phyloP scores from a whole-genome alignment of 2,888 invertebrate genomes.

The Ischnus inquisitorius region DNA sequence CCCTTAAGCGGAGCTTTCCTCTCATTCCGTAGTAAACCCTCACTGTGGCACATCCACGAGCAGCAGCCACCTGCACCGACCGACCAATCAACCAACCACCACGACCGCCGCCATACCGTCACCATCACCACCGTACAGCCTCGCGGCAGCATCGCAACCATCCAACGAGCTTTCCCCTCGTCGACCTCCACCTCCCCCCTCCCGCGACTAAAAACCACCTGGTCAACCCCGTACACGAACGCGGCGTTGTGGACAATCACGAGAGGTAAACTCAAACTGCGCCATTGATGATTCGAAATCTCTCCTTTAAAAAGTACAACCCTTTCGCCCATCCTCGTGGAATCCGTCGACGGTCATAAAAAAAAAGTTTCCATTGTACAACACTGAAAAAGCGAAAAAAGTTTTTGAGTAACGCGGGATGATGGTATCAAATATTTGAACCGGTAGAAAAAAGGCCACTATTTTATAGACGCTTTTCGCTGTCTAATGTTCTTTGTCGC shows the following conservation, averaged over 20 bases:
- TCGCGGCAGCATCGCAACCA: constrained; percentile 25
- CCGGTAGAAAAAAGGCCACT: too few species aligned
- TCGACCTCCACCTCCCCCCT: neutral
- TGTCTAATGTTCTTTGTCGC: too few species aligned
- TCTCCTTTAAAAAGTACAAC: neutral
- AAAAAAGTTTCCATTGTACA: neutral
- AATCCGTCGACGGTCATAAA: neutral
- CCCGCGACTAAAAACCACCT: constrained; percentile 36
- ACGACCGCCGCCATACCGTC: constrained; percentile 31
- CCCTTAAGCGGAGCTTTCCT: constrained; percentile 81
- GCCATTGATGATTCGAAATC: neutral
- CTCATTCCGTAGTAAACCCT: constrained; percentile 83
- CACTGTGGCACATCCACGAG: constrained; percentile 81
- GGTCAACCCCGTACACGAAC: constrained; percentile 23
- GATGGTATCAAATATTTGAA: too few species aligned
- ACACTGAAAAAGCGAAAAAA: neutral
- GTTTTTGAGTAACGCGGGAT: neutral
- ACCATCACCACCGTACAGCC: constrained; percentile 34
- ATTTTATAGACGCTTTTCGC: too few species aligned
- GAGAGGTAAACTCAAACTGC: neutral
- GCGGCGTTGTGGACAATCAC: constrained; percentile 9
- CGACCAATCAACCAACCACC: constrained; percentile 71
- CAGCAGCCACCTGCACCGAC: constrained; percentile 75
- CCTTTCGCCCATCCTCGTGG: neutral
- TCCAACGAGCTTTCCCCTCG: constrained; percentile 1